Base-by-base conservation (phyloP, 2,888 invertebrate species). In the Altica lythri region DNA sequence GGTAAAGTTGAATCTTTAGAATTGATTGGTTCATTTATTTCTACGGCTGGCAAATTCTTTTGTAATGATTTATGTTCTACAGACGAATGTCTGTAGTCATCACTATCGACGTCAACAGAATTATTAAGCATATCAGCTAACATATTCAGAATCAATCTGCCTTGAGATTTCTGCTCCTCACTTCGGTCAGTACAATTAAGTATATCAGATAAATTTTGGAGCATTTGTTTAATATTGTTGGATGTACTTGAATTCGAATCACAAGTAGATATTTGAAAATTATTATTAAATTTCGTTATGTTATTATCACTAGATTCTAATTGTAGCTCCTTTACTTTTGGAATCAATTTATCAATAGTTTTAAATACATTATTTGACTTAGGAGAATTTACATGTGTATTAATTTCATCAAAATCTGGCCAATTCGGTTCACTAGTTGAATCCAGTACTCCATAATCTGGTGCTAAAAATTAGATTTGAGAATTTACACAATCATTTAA, bases 51-150 rank as follows among this genome's bases (percentile, higher is more conserved):
- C 4, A n/a, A 2, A 30, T 30, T 30, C 5, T 30, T 13, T 2
- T 10, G 13, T 13, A 12, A 8, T 30, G 30, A 30, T 10, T n/a
- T n/a, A n/a, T n/a, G n/a, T n/a, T n/a, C n/a, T n/a, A 57, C 57
- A 6, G 61, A 61, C 13, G 59, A 62, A 55, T 61, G 56, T 1
- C 64, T 60, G 9, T 61, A 64, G 46, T 63, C 61, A 12, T 63
- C 55, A 14, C 8, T 5, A 13, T 37, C 13, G 17, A 42, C 19
- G 17, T 14, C 27, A 4, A 44, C 22, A 18, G 43, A 51, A 12
- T 37, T 47, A 18, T 40, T 46, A 1, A 61, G 42, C 29, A 61
- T 49, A 30, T 58, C 49, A 1, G 54, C 59, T 6, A 64, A 44
- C 37, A 52, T 64, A 34, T 42, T 42, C 5, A 62, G 22, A 18